A percentile compares a stretch with the other conserved stretches of the same genome.
These are phyloP conservation scores for Microcebus griseorufus DNA, from an alignment of 2,113 vertebrate species.

Conservation along the genomic window DNA sequence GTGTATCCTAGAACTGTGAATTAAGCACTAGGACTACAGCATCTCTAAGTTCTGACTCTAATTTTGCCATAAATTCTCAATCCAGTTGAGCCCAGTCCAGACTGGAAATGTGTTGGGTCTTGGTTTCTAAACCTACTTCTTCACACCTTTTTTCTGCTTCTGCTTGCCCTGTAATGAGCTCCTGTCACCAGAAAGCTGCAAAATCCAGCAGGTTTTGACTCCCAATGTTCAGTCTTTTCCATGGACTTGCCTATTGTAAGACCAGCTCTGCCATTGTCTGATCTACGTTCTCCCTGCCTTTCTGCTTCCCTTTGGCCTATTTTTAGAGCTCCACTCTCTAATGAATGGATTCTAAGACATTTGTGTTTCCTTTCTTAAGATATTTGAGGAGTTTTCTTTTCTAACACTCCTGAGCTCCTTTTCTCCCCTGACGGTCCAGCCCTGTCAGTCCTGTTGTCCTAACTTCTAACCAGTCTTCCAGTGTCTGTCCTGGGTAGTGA, in stretches of 20 bases:
- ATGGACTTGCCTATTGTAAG: neutral
- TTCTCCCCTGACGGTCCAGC: neutral
- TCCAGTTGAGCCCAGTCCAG: neutral
- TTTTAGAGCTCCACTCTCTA: neutral
- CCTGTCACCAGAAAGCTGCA: neutral
- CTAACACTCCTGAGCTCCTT: no score
- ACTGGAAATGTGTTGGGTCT: neutral
- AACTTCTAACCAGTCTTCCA: neutral
- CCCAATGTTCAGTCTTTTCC: neutral
- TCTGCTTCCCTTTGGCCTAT: neutral
- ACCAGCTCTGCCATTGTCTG: neutral
- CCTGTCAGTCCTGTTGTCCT: neutral
- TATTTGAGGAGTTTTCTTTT: neutral
- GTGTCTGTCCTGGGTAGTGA: neutral
- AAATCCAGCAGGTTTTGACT: neutral
- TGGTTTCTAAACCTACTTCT: neutral
- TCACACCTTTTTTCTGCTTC: neutral
- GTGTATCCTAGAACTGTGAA: neutral
- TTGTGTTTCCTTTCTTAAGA: neutral
- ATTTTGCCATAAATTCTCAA: neutral
- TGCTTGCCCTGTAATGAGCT: neutral
- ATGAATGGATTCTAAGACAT: neutral
- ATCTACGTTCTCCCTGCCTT: neutral
- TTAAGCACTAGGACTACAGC: neutral
- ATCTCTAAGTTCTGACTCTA: neutral